phyloP scores from a whole-genome alignment of 2,797 vertebrate genomes.

The Psittacula derbiana region DNA sequence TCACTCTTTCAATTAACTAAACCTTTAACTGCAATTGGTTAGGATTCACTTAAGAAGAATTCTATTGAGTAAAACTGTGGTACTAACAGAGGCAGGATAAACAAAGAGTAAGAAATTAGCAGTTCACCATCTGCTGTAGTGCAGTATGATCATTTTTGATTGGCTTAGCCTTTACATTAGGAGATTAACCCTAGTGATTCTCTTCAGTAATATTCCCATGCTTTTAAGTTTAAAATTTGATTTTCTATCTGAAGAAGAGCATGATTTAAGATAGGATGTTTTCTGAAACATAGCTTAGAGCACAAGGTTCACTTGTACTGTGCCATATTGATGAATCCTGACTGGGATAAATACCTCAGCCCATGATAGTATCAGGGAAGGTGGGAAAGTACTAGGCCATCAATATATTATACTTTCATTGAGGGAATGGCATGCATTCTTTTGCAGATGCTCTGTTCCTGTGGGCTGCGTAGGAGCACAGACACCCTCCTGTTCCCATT shows the following conservation, averaged over 20 bases:
- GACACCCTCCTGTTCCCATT: neutral
- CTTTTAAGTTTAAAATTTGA: neutral
- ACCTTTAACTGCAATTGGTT: neutral
- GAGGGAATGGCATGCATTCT: neutral
- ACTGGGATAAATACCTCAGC: neutral
- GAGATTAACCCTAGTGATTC: neutral
- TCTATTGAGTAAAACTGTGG: neutral
- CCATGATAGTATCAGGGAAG: neutral
- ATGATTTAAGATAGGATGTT: neutral
- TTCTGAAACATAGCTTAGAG: neutral
- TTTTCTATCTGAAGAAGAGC: neutral
- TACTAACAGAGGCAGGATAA: neutral
- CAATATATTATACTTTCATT: neutral
- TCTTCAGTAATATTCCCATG: neutral
- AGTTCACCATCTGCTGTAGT: neutral
- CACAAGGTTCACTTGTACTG: neutral
- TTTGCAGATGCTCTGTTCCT: neutral
- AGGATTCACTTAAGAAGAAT: neutral
- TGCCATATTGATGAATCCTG: neutral
- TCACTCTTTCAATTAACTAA: neutral
- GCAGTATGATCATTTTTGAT: neutral
- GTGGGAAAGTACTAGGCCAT: neutral
- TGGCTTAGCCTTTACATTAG: neutral
- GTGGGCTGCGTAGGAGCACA: rapidly evolving
- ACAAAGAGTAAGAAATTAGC: neutral